Conservation (phyloP, 92 coral and sea anemone species). For the Micromussa lordhowensis region DNA sequence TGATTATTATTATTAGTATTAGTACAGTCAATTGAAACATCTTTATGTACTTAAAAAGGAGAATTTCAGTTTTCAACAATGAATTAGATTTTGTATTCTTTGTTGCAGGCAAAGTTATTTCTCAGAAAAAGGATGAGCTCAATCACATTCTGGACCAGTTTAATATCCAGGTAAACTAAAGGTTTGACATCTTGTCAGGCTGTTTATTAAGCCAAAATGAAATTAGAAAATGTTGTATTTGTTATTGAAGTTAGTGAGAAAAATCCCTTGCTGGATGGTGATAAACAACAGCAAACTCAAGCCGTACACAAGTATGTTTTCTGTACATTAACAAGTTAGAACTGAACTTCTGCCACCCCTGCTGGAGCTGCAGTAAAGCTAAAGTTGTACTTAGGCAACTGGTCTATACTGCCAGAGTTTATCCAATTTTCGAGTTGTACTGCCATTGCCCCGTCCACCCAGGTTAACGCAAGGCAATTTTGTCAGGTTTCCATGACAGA, state of each 20-base stretch:
- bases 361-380: not conserved
- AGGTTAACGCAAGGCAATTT: no score
- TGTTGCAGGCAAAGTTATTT: slow-evolving; percentile 76
- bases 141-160: slow-evolving; percentile 94
- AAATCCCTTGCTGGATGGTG: not conserved
- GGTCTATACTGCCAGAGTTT: not conserved
- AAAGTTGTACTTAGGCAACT: not conserved
- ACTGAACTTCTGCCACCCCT: not conserved
- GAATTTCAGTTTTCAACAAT: no score
- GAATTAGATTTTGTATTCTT: not conserved
- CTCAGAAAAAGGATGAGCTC: slow-evolving; percentile 90
- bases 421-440: no score
- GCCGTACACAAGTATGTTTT: not conserved
- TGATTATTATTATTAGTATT: no score
- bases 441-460: no score
- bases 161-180: slow-evolving; percentile 81
- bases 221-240: not conserved
- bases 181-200: not conserved
- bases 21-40: no score
- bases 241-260: not conserved
- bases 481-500: no score
- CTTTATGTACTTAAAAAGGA: no score
- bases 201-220: no score
- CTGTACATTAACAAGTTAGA: no score
- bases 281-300: no score